These are phyloP conservation scores for Scaeva pyrastri DNA, from an alignment of 2,888 invertebrate genomes.

Conservation along the genomic window DNA sequence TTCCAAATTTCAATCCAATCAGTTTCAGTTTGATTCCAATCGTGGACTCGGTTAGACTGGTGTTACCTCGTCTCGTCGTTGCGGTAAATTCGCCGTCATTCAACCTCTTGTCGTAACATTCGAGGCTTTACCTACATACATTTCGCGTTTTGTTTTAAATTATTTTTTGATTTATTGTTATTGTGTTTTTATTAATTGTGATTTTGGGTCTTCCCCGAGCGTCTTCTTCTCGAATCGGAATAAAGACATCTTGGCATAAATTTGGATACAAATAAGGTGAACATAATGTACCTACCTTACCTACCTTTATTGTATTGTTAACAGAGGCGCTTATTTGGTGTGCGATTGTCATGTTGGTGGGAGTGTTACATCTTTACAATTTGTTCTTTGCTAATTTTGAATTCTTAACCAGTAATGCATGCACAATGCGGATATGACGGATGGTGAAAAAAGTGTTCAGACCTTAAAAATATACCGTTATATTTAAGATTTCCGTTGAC, in stretches of 20 bases:
- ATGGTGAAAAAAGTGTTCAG: slow-evolving; percentile 8
- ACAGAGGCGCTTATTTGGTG: slow-evolving; percentile 3
- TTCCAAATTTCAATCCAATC: slow-evolving; percentile 17
- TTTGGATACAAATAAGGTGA: slow-evolving; percentile 67
- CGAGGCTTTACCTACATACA: neutral
- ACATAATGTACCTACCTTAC: no score
- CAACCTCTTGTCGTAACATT: neutral
- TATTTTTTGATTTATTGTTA: slow-evolving; percentile 5
- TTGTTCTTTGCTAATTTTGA: slow-evolving; percentile 49
- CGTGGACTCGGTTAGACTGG: slow-evolving; percentile 60
- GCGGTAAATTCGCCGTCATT: neutral
- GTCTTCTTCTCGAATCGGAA: slow-evolving; percentile 55
- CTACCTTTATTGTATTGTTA: slow-evolving; percentile 45
- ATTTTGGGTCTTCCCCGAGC: slow-evolving; percentile 29
- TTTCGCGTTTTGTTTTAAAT: neutral
- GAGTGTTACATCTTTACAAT: slow-evolving; percentile 28
- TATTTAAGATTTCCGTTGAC: neutral
- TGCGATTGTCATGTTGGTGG: slow-evolving; percentile 21
- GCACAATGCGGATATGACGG: slow-evolving; percentile 33
- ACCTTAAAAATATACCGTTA: neutral
- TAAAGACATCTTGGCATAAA: slow-evolving; percentile 34
- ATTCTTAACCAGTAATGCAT: slow-evolving; percentile 36
- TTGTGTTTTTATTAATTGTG: slow-evolving; percentile 31
- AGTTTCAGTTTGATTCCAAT: slow-evolving; percentile 35
- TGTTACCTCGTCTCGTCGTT: slow-evolving; percentile 7